Conservation (phyloP, 2,888 invertebrate genomes). For the Kryphioiulus occultus region DNA sequence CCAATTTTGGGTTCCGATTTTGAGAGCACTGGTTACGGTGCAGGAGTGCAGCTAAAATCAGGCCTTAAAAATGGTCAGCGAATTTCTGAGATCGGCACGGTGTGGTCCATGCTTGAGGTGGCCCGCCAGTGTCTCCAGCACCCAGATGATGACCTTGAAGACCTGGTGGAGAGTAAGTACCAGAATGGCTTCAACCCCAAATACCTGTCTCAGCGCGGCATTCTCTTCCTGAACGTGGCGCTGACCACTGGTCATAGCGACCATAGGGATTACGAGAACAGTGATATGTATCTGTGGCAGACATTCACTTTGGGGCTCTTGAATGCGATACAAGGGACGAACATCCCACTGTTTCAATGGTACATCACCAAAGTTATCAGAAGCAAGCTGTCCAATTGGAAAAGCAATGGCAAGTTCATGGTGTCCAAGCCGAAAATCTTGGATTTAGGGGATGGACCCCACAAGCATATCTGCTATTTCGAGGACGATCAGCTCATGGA, state of each 20-base stretch:
- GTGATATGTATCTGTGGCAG: not conserved
- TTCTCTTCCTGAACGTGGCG: constrained; percentile 16
- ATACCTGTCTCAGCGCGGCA: not conserved
- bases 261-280: not conserved
- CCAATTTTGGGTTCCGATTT: not conserved
- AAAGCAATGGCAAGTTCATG: not conserved
- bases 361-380: not conserved
- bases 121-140: not conserved
- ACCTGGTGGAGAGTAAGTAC: not conserved
- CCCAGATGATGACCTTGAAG: not conserved
- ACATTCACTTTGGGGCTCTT: not conserved
- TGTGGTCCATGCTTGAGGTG: not conserved
- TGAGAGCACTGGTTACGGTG: not conserved
- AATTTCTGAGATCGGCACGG: not conserved
- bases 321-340: not conserved
- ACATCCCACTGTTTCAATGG: not conserved
- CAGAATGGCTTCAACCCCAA: not conserved
- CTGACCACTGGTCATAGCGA: not conserved
- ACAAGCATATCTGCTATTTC: not conserved
- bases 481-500: not conserved
- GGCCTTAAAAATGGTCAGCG: not conserved
- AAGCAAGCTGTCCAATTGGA: not conserved
- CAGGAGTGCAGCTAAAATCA: not conserved
- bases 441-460: not conserved
- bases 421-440: not conserved